Conservation (phyloP, 2,888 invertebrate species). For the Amaurobius ferox region DNA sequence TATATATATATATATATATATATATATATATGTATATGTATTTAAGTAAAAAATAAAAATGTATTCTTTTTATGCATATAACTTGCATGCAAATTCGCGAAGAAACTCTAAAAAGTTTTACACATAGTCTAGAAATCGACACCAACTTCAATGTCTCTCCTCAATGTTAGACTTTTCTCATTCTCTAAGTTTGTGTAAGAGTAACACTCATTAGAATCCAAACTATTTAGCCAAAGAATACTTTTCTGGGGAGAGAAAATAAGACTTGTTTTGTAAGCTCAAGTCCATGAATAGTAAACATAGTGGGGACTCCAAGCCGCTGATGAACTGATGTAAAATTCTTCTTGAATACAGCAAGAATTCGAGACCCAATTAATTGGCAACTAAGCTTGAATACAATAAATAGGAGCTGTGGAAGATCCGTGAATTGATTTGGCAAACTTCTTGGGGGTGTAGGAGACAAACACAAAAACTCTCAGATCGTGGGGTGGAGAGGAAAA, state of each 20-base stretch:
- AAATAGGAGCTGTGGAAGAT: constrained; percentile 38
- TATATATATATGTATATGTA: too few species aligned
- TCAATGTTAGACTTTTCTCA: too few species aligned
- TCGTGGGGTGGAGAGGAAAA: constrained; percentile 7
- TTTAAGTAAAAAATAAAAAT: too few species aligned
- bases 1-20: too few species aligned
- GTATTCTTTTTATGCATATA: too few species aligned
- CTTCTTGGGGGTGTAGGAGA: constrained; percentile 42
- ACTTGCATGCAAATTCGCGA: too few species aligned
- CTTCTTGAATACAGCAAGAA: constrained; percentile 10
- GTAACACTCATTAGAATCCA: constrained; percentile 51
- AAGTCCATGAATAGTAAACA: constrained; percentile 60
- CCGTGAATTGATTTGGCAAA: constrained; percentile 58
- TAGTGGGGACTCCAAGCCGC: constrained; percentile 20
- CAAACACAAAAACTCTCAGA: constrained; percentile 21
- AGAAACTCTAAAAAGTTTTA: too few species aligned
- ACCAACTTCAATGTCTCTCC: too few species aligned
- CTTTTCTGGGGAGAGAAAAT: neutral
- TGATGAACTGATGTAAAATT: constrained; percentile 49
- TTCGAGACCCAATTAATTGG: constrained; percentile 54
- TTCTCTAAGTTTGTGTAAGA: constrained; percentile 22
- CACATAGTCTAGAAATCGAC: too few species aligned
- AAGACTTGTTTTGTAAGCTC: neutral
- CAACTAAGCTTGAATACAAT: constrained; percentile 57
- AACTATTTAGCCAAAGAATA: constrained; percentile 50